A percentile compares a stretch with the other conserved stretches of the same genome.
phyloP scores from a whole-genome alignment of 2,888 invertebrate species.

The Carabus problematicus region DNA sequence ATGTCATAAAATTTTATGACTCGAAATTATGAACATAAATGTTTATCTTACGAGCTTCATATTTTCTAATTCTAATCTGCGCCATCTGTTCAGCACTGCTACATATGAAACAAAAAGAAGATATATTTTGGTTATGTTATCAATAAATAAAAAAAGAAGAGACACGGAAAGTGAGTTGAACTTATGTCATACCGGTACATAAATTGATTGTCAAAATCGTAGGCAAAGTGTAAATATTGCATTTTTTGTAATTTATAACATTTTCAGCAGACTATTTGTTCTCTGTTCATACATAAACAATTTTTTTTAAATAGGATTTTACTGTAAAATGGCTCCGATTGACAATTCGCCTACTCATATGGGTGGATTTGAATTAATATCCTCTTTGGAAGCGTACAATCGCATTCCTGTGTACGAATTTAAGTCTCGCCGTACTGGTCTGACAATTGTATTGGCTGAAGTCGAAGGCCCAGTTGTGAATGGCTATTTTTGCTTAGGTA shows the following conservation, averaged over 20 bases:
- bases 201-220: slow-evolving; percentile 8
- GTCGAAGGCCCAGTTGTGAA: slow-evolving; percentile 91
- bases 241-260: slow-evolving; percentile 7
- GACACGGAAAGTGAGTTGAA: slow-evolving; percentile 4
- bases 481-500: slow-evolving; percentile 86
- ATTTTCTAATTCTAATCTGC: too few species aligned
- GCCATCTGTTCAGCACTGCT: too few species aligned
- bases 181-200: background rate
- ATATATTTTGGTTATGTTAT: slow-evolving; percentile 9
- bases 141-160: slow-evolving; percentile 8
- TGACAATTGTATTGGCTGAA: slow-evolving; percentile 83
- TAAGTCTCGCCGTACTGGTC: slow-evolving; percentile 77
- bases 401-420: slow-evolving; percentile 82
- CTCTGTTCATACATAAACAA: background rate
- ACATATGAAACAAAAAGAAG: too few species aligned
- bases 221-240: background rate
- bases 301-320: background rate
- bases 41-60: too few species aligned
- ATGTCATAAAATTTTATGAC: too few species aligned
- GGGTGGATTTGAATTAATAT: slow-evolving; percentile 64
- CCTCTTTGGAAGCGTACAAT: slow-evolving; percentile 72
- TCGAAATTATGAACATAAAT: too few species aligned
- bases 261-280: background rate
- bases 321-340: slow-evolving; percentile 52
- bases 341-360: slow-evolving; percentile 56